Base-by-base conservation (phyloP, 2,888 invertebrate genomes). In the Helleia helle region DNA sequence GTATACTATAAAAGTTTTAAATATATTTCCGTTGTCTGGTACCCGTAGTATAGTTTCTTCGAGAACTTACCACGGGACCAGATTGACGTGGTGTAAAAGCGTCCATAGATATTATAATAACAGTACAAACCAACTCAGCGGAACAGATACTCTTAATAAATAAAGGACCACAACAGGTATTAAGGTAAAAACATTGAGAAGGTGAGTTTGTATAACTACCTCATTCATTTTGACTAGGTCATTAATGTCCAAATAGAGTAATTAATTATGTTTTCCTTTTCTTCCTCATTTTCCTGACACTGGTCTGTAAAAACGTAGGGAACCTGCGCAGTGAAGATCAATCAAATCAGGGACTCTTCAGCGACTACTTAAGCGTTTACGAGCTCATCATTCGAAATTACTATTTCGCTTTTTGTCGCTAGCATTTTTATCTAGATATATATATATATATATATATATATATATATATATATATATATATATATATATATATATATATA, bases 241-340 rank as follows among this genome's bases (percentile, higher is more conserved):
- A 75, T 81, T 81, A 81, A 81, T 81, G 80, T 81, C 80, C 72
- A 75, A 81, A 83, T 80, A 75, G 80, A 76, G 80, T 77, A 81
- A 83, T 84, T 83, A 79, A 80, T 81, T 79, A 76, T 69, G 71
- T 71, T 73, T 58, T 62, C 55, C 57, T 66, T 70, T 75, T 76
- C 71, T 79, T 74, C 65, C 71, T 71, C 64, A 69, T 76, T 79
- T 73, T 71, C 69, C 61, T 71, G 71, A 71, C 71, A 71, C 59
- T 54, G 60, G 59, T 61, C 62, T 66, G 74, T 73, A 79, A 79
- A 81, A 79, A 77, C 75, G 61, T 61, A 60, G 61, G 65, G 59
- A 58, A 68, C 57, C 57, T 62, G 56, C 61, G 60, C 61, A 53
- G 65, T 63, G 65, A 62, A 75, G 73, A 81, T 81, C 83, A 75